Conservation (phyloP, 2,113 vertebrate species). For the Chrysemys picta region DNA sequence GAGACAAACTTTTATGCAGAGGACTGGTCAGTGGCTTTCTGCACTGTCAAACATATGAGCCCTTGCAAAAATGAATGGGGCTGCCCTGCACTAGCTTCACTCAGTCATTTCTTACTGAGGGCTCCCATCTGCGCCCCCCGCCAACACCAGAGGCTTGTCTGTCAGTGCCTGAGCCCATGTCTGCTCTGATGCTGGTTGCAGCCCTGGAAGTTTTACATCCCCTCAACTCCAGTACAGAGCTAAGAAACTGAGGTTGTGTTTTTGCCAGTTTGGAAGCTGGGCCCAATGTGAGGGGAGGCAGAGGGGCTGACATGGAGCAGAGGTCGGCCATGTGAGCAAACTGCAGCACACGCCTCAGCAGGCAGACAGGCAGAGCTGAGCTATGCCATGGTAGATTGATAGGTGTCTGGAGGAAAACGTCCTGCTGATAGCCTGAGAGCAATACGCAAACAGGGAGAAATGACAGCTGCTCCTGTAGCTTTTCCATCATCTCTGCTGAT, state of each 20-base stretch:
- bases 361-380: neutral
- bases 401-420: slow-evolving; percentile 65
- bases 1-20: neutral
- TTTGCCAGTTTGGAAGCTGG: neutral
- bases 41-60: neutral
- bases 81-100: too few relatives aligned
- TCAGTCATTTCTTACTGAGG: neutral
- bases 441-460: slow-evolving; percentile 72
- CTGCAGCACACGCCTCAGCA: fast-evolving
- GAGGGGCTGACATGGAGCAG: neutral
- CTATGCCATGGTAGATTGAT: slow-evolving; percentile 50
- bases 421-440: slow-evolving; percentile 66
- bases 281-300: neutral
- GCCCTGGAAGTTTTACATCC: neutral
- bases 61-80: neutral
- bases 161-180: too few relatives aligned
- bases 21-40: neutral
- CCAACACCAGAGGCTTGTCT: neutral
- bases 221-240: too few relatives aligned
- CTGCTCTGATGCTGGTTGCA: neutral
- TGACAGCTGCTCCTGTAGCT: slow-evolving; percentile 76
- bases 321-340: neutral
- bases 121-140: neutral
- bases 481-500: slow-evolving; percentile 71
- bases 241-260: neutral